Evolutionary conservation across 2,888 invertebrate genomes (phyloP), one percentile per base, ranked within the genome.

Genomic region (Cerastis leucographa): DNA sequence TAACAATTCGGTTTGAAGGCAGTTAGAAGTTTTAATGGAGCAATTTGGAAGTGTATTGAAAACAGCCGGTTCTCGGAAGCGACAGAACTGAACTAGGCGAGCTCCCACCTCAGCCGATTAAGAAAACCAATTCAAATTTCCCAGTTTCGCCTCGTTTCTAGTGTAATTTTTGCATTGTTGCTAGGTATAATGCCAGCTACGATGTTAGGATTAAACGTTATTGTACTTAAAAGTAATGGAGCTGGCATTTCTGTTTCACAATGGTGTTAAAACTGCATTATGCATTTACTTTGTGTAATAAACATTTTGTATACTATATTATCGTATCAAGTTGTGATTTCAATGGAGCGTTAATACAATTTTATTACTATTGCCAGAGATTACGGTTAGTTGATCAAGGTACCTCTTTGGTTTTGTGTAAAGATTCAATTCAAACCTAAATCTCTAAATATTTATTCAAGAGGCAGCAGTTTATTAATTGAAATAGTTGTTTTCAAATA

Each of bases 21-120:
- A 90, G 93, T 92, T 91, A 89, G 86, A 94, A 95, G 92, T 95
- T 95, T 93, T 94, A 95, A 95, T 94, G 92, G 93, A 93, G 92
- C 93, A 93, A 94, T 95, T 94, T 93, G 88, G 89, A 92, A 91
- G 92, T 93, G 92, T 93, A 94, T 94, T 94, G 94, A 94, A 93
- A 94, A 92, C 93, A 92, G 90, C 87, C 89, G 89, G 86, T 81
- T 88, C 86, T 89, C 84, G 89, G 89, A 89, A 91, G 85, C 90
- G 87, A 84, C 82, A 85, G 85, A 86, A 85, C 83, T 86, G 84
- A 86, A 85, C 87, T 76, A 66, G 83, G 85, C 84, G 85, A 85
- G 80, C 84, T 80, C 69, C 85, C 84, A 89, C 89, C 89, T 89
- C 88, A 87, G 82, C 84, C 87, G 89, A 91, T 92, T 91, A 90